These are phyloP conservation scores for Cylindroiulus punctatus DNA, from an alignment of 2,888 invertebrate genomes.

Conservation along the genomic window DNA sequence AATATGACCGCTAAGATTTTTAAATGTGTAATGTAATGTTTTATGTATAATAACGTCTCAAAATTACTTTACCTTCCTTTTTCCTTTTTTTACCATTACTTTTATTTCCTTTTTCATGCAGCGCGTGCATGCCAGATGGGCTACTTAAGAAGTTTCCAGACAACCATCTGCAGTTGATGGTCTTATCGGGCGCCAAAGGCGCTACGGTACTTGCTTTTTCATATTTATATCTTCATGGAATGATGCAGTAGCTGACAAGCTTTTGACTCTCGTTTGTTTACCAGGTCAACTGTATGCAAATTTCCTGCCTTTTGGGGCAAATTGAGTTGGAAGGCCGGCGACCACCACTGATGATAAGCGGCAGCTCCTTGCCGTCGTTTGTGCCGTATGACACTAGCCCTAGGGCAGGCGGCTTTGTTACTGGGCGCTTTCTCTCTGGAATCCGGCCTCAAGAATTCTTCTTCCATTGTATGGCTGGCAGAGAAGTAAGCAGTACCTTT, in stretches of 20 bases:
- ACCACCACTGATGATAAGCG: constrained; percentile 94
- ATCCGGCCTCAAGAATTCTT: constrained; percentile 98
- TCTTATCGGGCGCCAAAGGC: constrained; percentile 98
- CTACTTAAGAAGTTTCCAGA: constrained; percentile 87
- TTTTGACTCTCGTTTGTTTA: constrained; percentile 54
- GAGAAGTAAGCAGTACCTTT: constrained; percentile 75
- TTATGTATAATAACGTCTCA: too few species aligned
- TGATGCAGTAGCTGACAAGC: background rate
- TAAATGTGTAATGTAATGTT: too few species aligned
- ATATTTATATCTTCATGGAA: background rate
- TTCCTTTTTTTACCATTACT: too few species aligned
- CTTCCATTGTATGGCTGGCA: constrained; percentile 99
- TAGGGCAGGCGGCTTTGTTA: constrained; percentile 94
- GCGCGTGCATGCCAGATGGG: constrained; percentile 83
- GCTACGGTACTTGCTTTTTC: constrained; percentile 74
- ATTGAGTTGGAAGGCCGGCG: constrained; percentile 98
- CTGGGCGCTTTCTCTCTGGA: constrained; percentile 97
- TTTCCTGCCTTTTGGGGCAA: constrained; percentile 96
- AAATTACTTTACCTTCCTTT: too few species aligned
- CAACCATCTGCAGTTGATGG: constrained; percentile 99
- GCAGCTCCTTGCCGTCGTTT: constrained; percentile 90
- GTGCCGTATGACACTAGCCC: constrained; percentile 86
- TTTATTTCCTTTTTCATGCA: constrained; percentile 63
- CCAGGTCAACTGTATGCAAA: constrained; percentile 93
- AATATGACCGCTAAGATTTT: too few species aligned